Evolutionary conservation across 2,113 vertebrate species (phyloP).

Genomic region (Neolamprologus sp.): DNA sequence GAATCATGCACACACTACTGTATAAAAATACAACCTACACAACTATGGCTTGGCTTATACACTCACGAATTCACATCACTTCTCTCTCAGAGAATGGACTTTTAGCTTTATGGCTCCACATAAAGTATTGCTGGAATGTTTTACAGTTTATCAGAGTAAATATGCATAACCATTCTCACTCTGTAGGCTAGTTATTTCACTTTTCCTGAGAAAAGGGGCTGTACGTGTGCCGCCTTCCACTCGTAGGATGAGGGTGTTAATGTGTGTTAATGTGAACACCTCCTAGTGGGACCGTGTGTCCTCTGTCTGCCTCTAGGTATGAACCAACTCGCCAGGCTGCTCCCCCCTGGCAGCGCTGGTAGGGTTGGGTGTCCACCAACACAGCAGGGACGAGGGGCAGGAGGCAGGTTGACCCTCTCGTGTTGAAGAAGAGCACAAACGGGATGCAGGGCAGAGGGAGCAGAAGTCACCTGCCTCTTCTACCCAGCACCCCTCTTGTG

Average conservation of each 20-base stretch:
- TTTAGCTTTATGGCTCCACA: constrained; percentile 24
- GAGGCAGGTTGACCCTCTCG: background rate
- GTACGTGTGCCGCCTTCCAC: background rate
- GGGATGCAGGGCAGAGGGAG: background rate
- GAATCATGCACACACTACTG: constrained; percentile 19
- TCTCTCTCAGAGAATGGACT: constrained; percentile 10
- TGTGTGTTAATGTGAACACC: background rate
- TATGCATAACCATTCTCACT: background rate
- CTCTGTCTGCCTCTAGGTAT: constrained; percentile 50
- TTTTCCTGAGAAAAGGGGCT: constrained; percentile 56
- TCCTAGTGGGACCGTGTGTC: background rate
- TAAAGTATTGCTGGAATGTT: constrained; percentile 56
- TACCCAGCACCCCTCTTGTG: background rate
- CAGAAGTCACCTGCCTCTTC: constrained; percentile 9
- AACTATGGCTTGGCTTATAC: constrained; percentile 49
- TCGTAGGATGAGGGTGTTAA: background rate
- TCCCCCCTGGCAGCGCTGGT: constrained; percentile 68
- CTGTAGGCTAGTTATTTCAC: constrained; percentile 3
- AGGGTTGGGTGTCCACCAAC: constrained; percentile 45
- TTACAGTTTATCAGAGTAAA: background rate
- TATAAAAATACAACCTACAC: constrained; percentile 37
- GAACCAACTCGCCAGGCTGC: constrained; percentile 48
- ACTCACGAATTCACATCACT: constrained; percentile 6
- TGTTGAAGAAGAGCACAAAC: background rate
- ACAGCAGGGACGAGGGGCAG: background rate